Evolutionary conservation across 2,888 invertebrate genomes (phyloP).

Genomic region (Luperina nickerlii): DNA sequence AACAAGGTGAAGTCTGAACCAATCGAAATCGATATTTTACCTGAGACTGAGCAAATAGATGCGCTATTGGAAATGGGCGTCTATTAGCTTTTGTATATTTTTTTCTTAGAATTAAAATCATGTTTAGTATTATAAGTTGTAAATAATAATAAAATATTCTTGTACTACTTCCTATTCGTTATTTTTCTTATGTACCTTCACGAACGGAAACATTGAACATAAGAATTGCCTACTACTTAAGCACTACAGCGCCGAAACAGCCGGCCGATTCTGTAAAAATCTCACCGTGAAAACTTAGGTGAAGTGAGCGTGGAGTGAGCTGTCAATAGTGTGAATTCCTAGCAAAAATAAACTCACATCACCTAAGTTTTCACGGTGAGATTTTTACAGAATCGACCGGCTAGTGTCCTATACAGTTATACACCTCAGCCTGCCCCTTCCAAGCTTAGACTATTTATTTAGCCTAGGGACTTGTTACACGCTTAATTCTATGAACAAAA

Average conservation of each 20-base stretch:
- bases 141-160: conserved; percentile 58
- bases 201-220: background rate
- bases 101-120: conserved; percentile 52
- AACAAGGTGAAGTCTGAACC: conserved; percentile 78
- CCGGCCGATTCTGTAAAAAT: too few relatives aligned
- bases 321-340: too few relatives aligned
- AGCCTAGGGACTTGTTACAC: background rate
- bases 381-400: too few relatives aligned
- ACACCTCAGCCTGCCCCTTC: background rate
- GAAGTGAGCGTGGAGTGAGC: too few relatives aligned
- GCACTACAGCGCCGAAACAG: too few relatives aligned
- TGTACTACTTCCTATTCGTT: conserved; percentile 11
- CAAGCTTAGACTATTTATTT: background rate
- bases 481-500: background rate
- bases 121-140: conserved; percentile 60
- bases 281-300: too few relatives aligned
- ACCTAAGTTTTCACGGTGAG: too few relatives aligned
- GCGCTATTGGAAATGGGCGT: conserved; percentile 86
- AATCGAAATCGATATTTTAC: conserved; percentile 84
- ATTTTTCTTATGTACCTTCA: background rate
- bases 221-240: background rate
- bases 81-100: conserved; percentile 70
- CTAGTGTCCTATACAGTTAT: background rate
- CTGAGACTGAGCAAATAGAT: conserved; percentile 87
- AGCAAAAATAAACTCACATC: too few relatives aligned